These are phyloP conservation scores for Harmothoe impar DNA, from an alignment of 2,888 invertebrate genomes.

Conservation along the genomic window DNA sequence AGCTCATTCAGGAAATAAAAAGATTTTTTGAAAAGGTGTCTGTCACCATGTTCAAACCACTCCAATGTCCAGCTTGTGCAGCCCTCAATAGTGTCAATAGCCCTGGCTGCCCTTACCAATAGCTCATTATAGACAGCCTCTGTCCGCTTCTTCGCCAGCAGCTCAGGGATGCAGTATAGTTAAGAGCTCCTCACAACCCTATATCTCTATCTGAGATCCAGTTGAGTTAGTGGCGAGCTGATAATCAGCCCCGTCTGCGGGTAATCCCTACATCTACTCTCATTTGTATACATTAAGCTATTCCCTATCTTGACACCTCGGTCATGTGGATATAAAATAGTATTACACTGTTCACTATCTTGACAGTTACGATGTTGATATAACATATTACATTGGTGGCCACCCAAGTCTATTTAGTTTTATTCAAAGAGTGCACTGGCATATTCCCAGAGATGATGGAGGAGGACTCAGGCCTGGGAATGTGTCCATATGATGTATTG, in stretches of 20 bases:
- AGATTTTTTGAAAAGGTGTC: no score
- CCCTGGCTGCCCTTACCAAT: no score
- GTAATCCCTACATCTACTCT: background rate
- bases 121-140: no score
- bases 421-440: background rate
- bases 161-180: no score
- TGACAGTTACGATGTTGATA: background rate
- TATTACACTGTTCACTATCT: background rate
- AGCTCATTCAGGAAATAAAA: no score
- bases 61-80: no score
- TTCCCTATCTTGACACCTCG: background rate
- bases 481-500: no score
- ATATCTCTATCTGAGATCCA: slow-evolving; percentile 14
- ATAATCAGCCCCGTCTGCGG: background rate
- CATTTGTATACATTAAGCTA: slow-evolving; percentile 19
- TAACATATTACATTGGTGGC: background rate
- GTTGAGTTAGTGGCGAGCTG: slow-evolving; percentile 8
- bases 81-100: no score
- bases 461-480: no score
- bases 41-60: no score
- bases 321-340: background rate
- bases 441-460: no score
- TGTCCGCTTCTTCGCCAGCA: no score
- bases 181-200: background rate
- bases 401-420: background rate